Evolutionary conservation across 2,888 invertebrate species (phyloP).

Genomic region (Bombyx huttoni): DNA sequence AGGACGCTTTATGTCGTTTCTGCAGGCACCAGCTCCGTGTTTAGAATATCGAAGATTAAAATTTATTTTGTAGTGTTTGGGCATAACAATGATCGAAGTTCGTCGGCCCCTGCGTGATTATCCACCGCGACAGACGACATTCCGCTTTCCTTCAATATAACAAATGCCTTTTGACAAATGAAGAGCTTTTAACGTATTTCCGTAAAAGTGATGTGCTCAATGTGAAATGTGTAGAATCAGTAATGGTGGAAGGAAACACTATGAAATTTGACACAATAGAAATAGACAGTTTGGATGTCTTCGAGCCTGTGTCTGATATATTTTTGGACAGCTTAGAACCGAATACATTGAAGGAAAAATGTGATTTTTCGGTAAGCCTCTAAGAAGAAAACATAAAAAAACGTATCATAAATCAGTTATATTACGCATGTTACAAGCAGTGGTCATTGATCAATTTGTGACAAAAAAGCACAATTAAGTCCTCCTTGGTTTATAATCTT

Average conservation of each 20-base stretch:
- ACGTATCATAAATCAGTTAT: no score
- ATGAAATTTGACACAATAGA: slow-evolving; percentile 44
- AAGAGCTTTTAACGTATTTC: slow-evolving; percentile 6
- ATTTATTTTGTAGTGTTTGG: slow-evolving; percentile 49
- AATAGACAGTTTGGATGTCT: slow-evolving; percentile 57
- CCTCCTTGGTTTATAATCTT: background rate
- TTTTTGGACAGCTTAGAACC: slow-evolving; percentile 61
- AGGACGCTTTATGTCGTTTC: slow-evolving; percentile 43
- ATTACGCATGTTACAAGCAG: no score
- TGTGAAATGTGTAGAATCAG: slow-evolving; percentile 8
- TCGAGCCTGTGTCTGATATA: slow-evolving; percentile 29
- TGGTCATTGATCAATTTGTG: background rate
- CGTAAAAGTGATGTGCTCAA: slow-evolving; percentile 1
- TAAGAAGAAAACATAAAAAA: background rate
- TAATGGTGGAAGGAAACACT: slow-evolving; percentile 49
- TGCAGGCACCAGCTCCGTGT: slow-evolving; percentile 42
- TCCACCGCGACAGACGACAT: slow-evolving; percentile 37
- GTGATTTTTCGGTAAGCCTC: slow-evolving; percentile 33
- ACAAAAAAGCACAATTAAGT: background rate
- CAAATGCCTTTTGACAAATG: slow-evolving; percentile 34
- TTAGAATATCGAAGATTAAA: slow-evolving; percentile 43
- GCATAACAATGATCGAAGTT: slow-evolving; percentile 62
- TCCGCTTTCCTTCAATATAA: slow-evolving; percentile 29
- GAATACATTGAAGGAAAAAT: slow-evolving; percentile 35
- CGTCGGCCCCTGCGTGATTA: slow-evolving; percentile 52